phyloP scores from a whole-genome alignment of 1,140 invertebrate genomes.

The Stegodyphus dumicola region DNA sequence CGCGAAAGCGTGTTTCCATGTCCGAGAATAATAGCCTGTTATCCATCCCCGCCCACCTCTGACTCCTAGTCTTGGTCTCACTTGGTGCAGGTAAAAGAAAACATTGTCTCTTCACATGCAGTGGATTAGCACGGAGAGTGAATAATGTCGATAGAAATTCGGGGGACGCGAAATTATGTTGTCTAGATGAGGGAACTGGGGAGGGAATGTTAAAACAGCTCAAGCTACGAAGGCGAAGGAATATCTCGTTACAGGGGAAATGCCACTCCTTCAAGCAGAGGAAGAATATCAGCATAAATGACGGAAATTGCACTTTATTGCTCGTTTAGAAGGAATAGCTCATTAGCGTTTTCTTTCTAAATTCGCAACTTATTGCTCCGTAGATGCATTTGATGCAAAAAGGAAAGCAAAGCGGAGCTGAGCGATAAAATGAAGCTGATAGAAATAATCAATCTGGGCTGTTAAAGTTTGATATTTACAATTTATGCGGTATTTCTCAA shows the following conservation, averaged over 20 bases:
- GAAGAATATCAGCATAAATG: constrained; percentile 17
- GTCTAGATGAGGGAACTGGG: constrained; percentile 12
- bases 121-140: not conserved
- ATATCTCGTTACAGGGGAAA: not conserved
- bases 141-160: not conserved
- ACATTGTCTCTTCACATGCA: not conserved
- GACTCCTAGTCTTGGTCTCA: not conserved
- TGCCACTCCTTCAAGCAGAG: not conserved
- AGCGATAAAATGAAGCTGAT: too few relatives aligned
- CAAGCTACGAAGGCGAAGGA: not conserved
- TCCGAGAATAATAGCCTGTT: not conserved
- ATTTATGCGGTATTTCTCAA: too few relatives aligned
- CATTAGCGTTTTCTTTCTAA: not conserved
- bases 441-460: too few relatives aligned
- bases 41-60: too few relatives aligned
- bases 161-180: not conserved
- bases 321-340: not conserved
- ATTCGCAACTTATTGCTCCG: too few relatives aligned
- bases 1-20: not conserved
- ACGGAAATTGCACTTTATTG: constrained; percentile 3
- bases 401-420: too few relatives aligned
- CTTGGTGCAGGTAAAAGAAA: constrained; percentile 1
- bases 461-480: too few relatives aligned
- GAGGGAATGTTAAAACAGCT: constrained; percentile 14
- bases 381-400: too few relatives aligned